These are phyloP conservation scores for Tolmerus cingulatus DNA, from an alignment of 2,888 invertebrate genomes.

Conservation along the genomic window DNA sequence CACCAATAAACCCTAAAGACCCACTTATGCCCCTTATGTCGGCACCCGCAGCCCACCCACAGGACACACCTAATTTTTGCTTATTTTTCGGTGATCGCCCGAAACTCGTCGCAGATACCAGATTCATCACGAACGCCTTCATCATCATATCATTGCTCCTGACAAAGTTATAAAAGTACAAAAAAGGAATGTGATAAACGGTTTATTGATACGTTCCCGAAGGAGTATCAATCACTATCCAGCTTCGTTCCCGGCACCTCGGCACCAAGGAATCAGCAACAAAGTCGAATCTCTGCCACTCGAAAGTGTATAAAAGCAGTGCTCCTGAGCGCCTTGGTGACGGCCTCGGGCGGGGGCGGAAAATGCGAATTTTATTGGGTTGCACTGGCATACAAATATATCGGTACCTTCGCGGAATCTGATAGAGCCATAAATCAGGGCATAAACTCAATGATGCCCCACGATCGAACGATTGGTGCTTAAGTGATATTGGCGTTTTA, in stretches of 20 bases:
- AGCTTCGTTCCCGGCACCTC: neutral
- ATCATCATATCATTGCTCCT: constrained; percentile 21
- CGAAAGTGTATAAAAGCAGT: neutral
- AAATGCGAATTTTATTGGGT: constrained; percentile 46
- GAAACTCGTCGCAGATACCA: neutral
- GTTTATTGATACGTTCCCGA: constrained; percentile 47
- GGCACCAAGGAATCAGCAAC: neutral
- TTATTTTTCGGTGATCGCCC: neutral
- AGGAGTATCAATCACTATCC: constrained; percentile 45
- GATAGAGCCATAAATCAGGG: constrained; percentile 26
- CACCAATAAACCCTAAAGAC: constrained; percentile 15
- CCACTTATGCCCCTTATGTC: neutral
- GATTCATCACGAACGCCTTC: constrained; percentile 2
- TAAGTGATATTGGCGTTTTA: constrained; percentile 23
- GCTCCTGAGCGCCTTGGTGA: neutral
- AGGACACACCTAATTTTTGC: neutral
- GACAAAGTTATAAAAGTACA: constrained; percentile 23
- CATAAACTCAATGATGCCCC: neutral
- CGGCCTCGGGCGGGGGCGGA: neutral
- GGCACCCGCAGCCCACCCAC: neutral
- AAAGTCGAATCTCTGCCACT: neutral
- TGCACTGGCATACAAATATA: neutral
- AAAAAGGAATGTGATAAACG: constrained; percentile 42
- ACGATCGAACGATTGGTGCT: neutral
- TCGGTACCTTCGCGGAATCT: constrained; percentile 6